A percentile compares a stretch with the other conserved stretches of the same genome.
Evolutionary conservation across 2,888 invertebrate genomes (phyloP).

Genomic region (Girardia tigrina): DNA sequence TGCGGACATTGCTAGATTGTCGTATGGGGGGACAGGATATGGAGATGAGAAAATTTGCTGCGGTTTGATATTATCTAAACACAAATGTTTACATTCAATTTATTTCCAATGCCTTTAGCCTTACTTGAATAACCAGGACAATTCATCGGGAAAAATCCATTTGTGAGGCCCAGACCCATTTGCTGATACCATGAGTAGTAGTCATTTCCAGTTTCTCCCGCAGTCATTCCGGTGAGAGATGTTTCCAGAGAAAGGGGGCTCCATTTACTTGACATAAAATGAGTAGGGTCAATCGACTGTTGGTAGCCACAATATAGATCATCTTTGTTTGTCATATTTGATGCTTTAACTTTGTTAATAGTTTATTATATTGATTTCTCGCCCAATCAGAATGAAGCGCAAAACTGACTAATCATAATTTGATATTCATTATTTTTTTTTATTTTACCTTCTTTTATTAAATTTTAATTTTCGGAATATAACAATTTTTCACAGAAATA

Average conservation of each 20-base stretch:
- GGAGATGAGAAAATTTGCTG: not conserved
- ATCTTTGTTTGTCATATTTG: not conserved
- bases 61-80: not conserved
- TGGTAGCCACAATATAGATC: not conserved
- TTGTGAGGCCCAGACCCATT: not conserved
- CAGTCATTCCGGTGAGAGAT: not conserved
- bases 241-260: not conserved
- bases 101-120: not conserved
- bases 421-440: too few species aligned
- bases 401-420: not conserved
- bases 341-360: not conserved
- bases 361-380: not conserved
- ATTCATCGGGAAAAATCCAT: slow-evolving; percentile 3
- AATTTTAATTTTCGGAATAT: too few species aligned
- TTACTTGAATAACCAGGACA: not conserved
- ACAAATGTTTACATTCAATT: not conserved
- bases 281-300: not conserved
- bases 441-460: too few species aligned
- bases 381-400: slow-evolving; percentile 10
- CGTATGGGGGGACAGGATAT: not conserved
- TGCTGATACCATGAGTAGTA: slow-evolving; percentile 7
- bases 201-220: not conserved
- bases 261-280: not conserved
- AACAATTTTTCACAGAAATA: too few species aligned
- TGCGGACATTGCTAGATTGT: not conserved